Conservation (phyloP, 2,113 vertebrate species). For the Heterochromis multidens region DNA sequence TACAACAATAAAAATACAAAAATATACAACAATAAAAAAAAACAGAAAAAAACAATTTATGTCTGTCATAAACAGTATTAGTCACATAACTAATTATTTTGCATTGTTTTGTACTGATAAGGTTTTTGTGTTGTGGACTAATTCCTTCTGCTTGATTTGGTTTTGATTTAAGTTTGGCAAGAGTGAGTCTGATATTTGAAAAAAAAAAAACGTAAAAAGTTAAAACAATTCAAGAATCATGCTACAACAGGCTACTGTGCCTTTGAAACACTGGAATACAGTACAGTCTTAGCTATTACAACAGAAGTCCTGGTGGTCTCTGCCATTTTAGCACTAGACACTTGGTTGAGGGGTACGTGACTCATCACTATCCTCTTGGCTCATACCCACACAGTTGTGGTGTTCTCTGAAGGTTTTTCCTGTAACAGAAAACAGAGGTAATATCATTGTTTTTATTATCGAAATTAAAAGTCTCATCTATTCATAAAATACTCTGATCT, state of each 20-base stretch:
- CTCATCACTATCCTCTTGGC: not conserved
- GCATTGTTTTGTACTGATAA: not conserved
- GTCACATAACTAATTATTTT: not conserved
- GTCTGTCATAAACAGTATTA: not conserved
- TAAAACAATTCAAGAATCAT: not conserved
- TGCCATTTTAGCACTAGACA: not conserved
- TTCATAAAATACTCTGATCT: not conserved
- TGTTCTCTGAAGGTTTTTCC: conserved; percentile 77
- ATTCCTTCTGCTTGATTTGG: not conserved
- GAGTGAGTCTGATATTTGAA: not conserved
- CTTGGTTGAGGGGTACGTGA: not conserved
- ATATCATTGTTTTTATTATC: not conserved
- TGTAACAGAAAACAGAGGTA: conserved; percentile 14
- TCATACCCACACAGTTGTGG: conserved; percentile 79
- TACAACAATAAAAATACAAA: not conserved
- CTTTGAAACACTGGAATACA: conserved; percentile 24
- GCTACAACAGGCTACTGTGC: conserved; percentile 56
- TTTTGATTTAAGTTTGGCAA: not conserved
- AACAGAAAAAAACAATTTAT: not conserved
- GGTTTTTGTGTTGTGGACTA: not conserved
- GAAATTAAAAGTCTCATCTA: not conserved
- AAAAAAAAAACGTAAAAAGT: not conserved
- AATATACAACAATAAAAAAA: conserved; percentile 1
- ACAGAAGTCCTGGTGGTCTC: not conserved
- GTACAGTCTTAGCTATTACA: not conserved